A percentile compares a stretch with the other conserved stretches of the same genome.
Conservation (phyloP, 1,140 invertebrate species). For the Euura saliciscinereae region DNA sequence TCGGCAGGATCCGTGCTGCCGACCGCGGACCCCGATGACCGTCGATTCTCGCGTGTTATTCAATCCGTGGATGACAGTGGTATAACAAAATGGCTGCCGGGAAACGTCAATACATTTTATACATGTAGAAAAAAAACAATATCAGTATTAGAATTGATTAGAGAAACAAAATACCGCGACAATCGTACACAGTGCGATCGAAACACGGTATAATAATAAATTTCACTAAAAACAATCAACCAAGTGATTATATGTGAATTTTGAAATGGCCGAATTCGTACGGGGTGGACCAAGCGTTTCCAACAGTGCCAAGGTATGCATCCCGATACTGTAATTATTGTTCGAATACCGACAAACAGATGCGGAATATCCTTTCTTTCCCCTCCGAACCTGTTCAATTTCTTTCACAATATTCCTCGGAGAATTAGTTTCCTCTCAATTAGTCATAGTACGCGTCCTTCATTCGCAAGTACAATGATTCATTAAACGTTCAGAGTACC, state of each 20-base stretch:
- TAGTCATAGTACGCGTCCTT: no score
- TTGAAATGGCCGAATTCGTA: slow-evolving; percentile 65
- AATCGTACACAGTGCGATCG: slow-evolving; percentile 26
- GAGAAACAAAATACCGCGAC: slow-evolving; percentile 20
- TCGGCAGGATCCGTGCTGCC: no score
- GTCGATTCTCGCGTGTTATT: no score
- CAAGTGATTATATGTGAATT: slow-evolving; percentile 29
- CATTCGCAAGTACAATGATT: no score
- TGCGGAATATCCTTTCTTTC: no score
- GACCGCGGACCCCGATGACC: no score
- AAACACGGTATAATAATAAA: background rate
- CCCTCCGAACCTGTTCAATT: no score
- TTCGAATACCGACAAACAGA: no score
- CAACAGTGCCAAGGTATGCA: slow-evolving; percentile 57
- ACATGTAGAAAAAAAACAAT: slow-evolving; percentile 31
- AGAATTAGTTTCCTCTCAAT: no score
- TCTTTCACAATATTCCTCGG: no score
- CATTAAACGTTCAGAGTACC: no score
- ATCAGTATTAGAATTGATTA: slow-evolving; percentile 44
- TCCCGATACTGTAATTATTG: background rate
- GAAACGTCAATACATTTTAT: slow-evolving; percentile 56
- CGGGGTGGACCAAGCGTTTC: slow-evolving; percentile 62
- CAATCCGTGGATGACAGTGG: slow-evolving; percentile 21
- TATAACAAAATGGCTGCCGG: slow-evolving; percentile 51
- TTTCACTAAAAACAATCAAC: slow-evolving; percentile 22